phyloP scores from a whole-genome alignment of 2,888 invertebrate genomes.

The Buathra laborator region DNA sequence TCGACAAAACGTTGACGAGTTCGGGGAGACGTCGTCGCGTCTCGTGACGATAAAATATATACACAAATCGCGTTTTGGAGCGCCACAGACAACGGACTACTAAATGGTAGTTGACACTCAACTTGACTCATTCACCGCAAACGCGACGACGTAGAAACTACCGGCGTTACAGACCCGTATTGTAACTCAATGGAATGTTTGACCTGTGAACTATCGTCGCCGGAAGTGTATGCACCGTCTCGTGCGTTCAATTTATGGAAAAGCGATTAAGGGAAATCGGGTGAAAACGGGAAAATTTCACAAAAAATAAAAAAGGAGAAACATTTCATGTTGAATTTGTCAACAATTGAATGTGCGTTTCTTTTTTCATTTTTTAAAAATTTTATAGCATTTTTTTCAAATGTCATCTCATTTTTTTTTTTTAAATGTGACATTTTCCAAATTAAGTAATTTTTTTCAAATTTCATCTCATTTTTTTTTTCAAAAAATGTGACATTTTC shows the following conservation, averaged over 20 bases:
- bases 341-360: no score
- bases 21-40: slow-evolving; percentile 16
- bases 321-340: no score
- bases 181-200: slow-evolving; percentile 16
- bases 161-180: not conserved
- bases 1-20: slow-evolving; percentile 9
- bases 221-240: slow-evolving; percentile 9
- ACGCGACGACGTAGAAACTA: not conserved
- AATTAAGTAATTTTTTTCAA: no score
- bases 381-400: no score
- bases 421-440: no score
- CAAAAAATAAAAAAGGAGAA: no score
- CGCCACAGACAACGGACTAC: not conserved
- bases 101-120: slow-evolving; percentile 62
- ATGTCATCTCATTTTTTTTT: no score
- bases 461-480: no score
- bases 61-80: slow-evolving; percentile 46
- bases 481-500: no score
- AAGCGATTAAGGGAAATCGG: no score
- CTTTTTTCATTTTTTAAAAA: no score
- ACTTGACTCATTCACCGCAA: slow-evolving; percentile 48
- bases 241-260: not conserved
- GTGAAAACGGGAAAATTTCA: no score
- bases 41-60: slow-evolving; percentile 3
- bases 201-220: slow-evolving; percentile 29